A percentile compares a stretch with the other conserved stretches of the same genome.
phyloP scores from a whole-genome alignment of 2,888 invertebrate genomes.

The Lepidonotus clava region DNA sequence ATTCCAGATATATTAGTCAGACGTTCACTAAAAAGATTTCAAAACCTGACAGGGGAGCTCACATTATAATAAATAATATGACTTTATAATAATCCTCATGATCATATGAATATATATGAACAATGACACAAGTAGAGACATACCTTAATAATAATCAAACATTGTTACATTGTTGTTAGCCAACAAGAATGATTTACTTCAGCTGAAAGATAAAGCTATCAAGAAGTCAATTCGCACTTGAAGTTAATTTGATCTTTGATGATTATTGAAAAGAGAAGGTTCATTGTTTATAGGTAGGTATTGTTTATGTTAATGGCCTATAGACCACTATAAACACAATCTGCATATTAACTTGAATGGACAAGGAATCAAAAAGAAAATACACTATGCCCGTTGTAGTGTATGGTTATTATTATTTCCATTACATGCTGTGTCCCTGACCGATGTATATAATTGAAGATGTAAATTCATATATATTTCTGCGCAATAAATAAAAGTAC shows the following conservation, averaged over 20 bases:
- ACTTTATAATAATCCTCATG: neutral
- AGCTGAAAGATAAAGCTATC: neutral
- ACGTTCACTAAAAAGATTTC: too few species aligned
- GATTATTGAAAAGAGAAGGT: neutral
- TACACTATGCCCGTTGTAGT: neutral
- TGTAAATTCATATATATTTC: conserved; percentile 49
- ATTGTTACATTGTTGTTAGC: too few species aligned
- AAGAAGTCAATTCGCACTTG: neutral
- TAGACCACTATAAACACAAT: neutral
- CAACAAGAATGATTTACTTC: too few species aligned
- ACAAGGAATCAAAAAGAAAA: neutral
- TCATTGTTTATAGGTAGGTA: neutral
- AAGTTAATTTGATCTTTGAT: conserved; percentile 16
- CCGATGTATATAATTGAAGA: conserved; percentile 40
- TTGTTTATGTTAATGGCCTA: neutral
- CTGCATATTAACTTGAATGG: conserved; percentile 17
- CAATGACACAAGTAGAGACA: neutral
- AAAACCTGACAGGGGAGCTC: neutral
- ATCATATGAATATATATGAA: neutral
- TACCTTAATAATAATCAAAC: neutral
- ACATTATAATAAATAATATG: neutral
- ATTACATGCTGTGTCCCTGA: conserved; percentile 35
- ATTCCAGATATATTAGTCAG: too few species aligned
- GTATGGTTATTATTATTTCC: neutral
- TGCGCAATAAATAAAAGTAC: conserved; percentile 52